phyloP scores from a whole-genome alignment of 2,797 vertebrate genomes.

The Ceryle rudis region DNA sequence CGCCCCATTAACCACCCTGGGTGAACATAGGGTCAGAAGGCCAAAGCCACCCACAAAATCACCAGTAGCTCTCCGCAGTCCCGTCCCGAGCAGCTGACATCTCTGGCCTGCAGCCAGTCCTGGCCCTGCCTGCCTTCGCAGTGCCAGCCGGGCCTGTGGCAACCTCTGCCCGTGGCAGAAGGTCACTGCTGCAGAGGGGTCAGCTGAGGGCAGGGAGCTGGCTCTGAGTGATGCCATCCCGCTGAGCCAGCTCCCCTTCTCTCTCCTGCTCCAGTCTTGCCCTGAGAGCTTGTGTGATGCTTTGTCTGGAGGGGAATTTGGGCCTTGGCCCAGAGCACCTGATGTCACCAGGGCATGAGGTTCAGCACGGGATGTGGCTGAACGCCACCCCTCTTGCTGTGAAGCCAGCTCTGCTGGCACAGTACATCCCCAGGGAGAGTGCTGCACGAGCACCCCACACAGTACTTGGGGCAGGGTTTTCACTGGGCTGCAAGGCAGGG shows the following conservation, averaged over 20 bases:
- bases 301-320: neutral
- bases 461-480: rapidly evolving
- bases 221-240: neutral
- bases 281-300: rapidly evolving
- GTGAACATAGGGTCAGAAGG: conserved; percentile 53
- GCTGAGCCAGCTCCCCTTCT: neutral
- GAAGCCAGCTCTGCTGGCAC: neutral
- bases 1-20: conserved; percentile 45
- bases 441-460: neutral
- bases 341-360: neutral
- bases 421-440: neutral
- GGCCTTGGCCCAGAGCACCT: neutral
- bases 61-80: neutral
- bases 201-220: neutral
- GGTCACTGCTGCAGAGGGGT: neutral
- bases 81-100: conserved; percentile 34
- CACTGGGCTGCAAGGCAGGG: neutral
- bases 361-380: neutral
- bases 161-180: conserved; percentile 34
- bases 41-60: neutral
- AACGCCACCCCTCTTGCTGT: rapidly evolving
- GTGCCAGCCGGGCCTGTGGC: neutral
- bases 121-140: neutral
- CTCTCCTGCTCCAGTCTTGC: neutral
- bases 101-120: conserved; percentile 22